Evolutionary conservation across 1,140 invertebrate genomes (phyloP).

Genomic region (Drosophila setifemur): DNA sequence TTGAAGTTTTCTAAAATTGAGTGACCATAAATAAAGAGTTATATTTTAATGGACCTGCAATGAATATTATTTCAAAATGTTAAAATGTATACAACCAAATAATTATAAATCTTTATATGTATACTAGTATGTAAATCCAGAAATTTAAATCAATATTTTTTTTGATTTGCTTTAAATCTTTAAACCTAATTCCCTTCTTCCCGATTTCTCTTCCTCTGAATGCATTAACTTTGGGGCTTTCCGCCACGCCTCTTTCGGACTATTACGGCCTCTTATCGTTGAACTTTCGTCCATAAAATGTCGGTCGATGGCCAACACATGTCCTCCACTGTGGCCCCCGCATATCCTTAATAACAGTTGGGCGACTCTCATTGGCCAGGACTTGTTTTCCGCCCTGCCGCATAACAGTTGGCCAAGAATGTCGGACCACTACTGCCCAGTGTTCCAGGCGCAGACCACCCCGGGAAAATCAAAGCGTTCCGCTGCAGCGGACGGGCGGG

Average conservation of each 20-base stretch:
- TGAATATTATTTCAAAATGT: too few relatives aligned
- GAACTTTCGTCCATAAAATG: slow-evolving; percentile 30
- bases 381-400: slow-evolving; percentile 22
- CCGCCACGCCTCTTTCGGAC: slow-evolving; percentile 33
- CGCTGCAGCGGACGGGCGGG: neutral
- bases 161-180: too few relatives aligned
- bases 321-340: neutral
- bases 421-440: too few relatives aligned
- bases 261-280: slow-evolving; percentile 28
- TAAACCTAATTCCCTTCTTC: neutral
- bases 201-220: neutral
- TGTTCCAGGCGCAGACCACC: neutral
- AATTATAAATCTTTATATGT: too few relatives aligned
- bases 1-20: neutral
- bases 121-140: neutral
- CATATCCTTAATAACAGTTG: neutral
- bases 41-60: neutral
- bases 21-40: neutral
- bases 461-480: neutral
- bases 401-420: slow-evolving; percentile 70
- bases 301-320: slow-evolving; percentile 31
- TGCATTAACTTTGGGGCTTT: slow-evolving; percentile 5
- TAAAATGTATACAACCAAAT: too few relatives aligned
- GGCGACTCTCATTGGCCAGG: slow-evolving; percentile 56
- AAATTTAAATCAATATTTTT: neutral